phyloP scores from a whole-genome alignment of 2,888 invertebrate species.

The Drosophila colorata region DNA sequence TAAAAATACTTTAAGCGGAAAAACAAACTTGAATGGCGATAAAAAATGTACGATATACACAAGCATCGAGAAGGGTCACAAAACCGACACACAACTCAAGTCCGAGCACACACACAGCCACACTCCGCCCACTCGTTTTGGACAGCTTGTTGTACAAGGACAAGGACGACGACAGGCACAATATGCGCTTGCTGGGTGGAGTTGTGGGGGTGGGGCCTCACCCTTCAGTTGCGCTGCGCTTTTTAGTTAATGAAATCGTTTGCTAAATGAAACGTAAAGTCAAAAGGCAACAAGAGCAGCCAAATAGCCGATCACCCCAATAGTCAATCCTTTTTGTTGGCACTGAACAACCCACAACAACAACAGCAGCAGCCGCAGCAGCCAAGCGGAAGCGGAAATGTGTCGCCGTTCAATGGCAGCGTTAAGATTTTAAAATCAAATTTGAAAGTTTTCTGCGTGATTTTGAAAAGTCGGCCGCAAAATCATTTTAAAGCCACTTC shows the following conservation, averaged over 20 bases:
- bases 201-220: conserved; percentile 3
- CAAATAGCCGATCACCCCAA: conserved; percentile 24
- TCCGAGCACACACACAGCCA: conserved; percentile 21
- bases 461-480: conserved; percentile 51
- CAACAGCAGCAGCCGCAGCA: conserved; percentile 6
- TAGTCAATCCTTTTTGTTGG: conserved; percentile 35
- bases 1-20: conserved; percentile 84
- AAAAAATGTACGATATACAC: conserved; percentile 50
- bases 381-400: conserved; percentile 76
- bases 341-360: not conserved
- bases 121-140: conserved; percentile 64
- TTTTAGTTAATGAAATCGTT: conserved; percentile 84
- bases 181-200: conserved; percentile 33
- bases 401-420: conserved; percentile 71
- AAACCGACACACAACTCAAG: conserved; percentile 41
- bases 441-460: conserved; percentile 42
- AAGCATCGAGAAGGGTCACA: conserved; percentile 57
- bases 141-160: conserved; percentile 23
- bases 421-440: conserved; percentile 55
- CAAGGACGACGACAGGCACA: conserved; percentile 42
- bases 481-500: conserved; percentile 77
- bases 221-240: conserved; percentile 60
- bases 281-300: conserved; percentile 57
- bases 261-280: conserved; percentile 84
- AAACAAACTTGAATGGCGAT: conserved; percentile 83